Conservation (phyloP, 2,113 vertebrate genomes). For the Phoenicopterus ruber region DNA sequence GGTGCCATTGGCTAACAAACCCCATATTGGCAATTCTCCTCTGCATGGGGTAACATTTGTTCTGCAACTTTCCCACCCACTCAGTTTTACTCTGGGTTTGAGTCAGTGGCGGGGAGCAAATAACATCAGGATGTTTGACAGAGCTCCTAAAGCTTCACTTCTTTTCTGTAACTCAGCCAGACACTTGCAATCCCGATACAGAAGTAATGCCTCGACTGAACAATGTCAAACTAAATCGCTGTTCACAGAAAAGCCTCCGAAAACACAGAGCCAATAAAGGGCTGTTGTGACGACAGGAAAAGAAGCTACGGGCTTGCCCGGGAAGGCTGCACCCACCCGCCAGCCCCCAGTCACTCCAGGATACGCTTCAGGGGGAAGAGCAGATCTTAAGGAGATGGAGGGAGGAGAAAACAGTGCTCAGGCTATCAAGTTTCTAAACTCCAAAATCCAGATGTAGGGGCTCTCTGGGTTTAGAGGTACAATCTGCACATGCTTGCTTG, state of each 20-base stretch:
- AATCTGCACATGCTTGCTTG: no score
- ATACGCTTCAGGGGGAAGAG: no score
- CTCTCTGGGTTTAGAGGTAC: not conserved
- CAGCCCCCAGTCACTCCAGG: not conserved
- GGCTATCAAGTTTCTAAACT: not conserved
- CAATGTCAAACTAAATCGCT: no score
- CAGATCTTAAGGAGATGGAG: not conserved
- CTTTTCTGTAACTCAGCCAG: not conserved
- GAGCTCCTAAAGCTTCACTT: not conserved
- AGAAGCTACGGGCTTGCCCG: accelerated
- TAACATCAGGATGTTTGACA: not conserved
- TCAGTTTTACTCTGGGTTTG: not conserved
- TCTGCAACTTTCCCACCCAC: not conserved
- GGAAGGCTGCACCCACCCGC: not conserved
- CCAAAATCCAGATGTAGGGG: not conserved
- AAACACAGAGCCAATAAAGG: not conserved
- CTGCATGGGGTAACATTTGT: not conserved
- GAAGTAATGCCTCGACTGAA: accelerated
- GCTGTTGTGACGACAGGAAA: accelerated
- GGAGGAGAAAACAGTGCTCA: not conserved
- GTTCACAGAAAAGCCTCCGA: not conserved
- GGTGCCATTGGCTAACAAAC: not conserved
- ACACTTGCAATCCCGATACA: accelerated
- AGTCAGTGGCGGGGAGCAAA: not conserved
- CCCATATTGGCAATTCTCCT: not conserved